Conservation (phyloP, 2,888 invertebrate species). For the Chesias legatella region DNA sequence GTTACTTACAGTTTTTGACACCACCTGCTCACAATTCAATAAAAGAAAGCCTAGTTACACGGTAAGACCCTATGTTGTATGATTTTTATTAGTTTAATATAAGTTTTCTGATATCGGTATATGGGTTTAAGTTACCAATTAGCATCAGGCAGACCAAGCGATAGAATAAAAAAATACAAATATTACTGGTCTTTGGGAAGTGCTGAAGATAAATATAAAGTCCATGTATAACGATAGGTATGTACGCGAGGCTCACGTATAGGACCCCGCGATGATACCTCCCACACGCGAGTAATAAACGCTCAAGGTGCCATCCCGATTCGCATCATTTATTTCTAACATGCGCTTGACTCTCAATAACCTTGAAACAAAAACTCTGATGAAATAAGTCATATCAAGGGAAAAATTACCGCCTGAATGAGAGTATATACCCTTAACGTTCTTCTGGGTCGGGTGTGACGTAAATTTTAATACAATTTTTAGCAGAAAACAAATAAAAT, state of each 20-base stretch:
- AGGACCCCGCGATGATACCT: constrained; percentile 32
- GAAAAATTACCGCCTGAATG: neutral
- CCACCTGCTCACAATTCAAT: no score
- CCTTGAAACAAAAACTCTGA: constrained; percentile 57
- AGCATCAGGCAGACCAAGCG: no score
- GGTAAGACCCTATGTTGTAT: no score
- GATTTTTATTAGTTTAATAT: no score
- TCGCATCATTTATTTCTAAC: constrained; percentile 56
- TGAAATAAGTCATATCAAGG: constrained; percentile 6
- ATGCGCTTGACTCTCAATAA: constrained; percentile 57
- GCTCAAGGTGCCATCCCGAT: constrained; percentile 54
- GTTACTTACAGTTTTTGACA: no score
- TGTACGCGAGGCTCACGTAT: constrained; percentile 1
- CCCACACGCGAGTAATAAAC: constrained; percentile 47
- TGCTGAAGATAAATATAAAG: neutral
- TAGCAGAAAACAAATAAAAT: constrained; percentile 34
- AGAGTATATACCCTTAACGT: neutral
- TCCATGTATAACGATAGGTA: neutral
- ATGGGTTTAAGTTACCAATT: no score
- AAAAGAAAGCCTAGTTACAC: no score
- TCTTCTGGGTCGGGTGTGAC: neutral
- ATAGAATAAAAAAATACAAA: no score
- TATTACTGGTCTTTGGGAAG: neutral
- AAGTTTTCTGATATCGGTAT: no score
- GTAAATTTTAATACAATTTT: constrained; percentile 5